These are phyloP conservation scores for Eudasyphora cyanicolor DNA, from an alignment of 2,888 invertebrate species.

Conservation along the genomic window DNA sequence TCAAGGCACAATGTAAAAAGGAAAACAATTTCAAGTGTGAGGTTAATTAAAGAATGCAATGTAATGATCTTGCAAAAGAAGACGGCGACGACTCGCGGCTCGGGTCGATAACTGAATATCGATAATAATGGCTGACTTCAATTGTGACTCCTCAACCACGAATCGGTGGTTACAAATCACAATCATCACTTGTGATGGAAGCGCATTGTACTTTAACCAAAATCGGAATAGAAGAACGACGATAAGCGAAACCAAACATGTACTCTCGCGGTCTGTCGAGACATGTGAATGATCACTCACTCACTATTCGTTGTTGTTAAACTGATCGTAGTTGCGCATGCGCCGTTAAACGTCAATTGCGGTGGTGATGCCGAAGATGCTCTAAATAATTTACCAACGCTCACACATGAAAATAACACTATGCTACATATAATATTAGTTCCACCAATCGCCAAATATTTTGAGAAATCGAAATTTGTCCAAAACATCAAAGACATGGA, in stretches of 20 bases:
- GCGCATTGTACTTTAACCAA: neutral
- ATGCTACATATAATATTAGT: too few relatives aligned
- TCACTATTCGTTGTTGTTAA: too few relatives aligned
- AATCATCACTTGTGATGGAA: neutral
- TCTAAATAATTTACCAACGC: conserved; percentile 43
- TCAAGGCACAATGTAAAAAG: neutral
- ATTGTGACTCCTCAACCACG: too few relatives aligned
- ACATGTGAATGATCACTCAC: too few relatives aligned
- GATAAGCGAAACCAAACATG: neutral
- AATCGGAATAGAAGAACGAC: neutral
- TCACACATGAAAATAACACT: too few relatives aligned
- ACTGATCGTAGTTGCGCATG: conserved; percentile 23
- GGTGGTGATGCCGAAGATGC: conserved; percentile 28
- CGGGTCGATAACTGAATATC: neutral
- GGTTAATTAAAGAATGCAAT: conserved; percentile 19
- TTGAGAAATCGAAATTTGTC: too few relatives aligned
- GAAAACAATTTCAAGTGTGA: conserved; percentile 13
- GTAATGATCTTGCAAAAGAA: neutral
- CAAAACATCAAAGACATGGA: too few relatives aligned
- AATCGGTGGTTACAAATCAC: too few relatives aligned
- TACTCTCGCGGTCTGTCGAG: neutral
- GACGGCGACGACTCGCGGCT: too few relatives aligned
- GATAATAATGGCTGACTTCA: neutral
- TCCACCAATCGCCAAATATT: neutral
- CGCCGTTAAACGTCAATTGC: conserved; percentile 35